A percentile compares a stretch with the other conserved stretches of the same genome.
Conservation (phyloP, 2,113 vertebrate genomes). For the Ondatra zibethicus region DNA sequence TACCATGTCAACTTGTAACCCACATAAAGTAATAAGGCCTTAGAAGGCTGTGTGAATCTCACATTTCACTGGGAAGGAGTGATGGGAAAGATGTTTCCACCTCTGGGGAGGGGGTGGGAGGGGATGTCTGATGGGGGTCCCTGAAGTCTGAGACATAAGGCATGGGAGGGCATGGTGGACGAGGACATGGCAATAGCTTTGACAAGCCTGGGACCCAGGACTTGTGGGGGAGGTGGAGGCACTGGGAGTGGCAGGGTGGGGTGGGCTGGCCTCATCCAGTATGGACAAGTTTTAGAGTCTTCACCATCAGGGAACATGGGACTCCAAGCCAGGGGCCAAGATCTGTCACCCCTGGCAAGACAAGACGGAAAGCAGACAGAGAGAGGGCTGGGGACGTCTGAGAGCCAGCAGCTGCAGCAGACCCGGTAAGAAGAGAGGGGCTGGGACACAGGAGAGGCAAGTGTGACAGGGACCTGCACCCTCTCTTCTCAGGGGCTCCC, state of each 20-base stretch:
- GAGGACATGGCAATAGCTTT: background rate
- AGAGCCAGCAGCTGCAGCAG: fast-evolving
- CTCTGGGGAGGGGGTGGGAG: background rate
- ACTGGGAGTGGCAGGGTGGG: fast-evolving
- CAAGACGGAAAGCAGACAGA: background rate
- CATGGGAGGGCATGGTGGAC: background rate
- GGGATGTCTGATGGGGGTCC: background rate
- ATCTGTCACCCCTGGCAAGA: background rate
- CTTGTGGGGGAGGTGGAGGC: fast-evolving
- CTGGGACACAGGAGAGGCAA: background rate
- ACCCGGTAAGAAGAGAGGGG: background rate
- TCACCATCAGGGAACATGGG: background rate
- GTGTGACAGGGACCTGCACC: background rate
- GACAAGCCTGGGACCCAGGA: background rate
- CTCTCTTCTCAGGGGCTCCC: background rate
- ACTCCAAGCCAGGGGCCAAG: background rate
- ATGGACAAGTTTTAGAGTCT: fast-evolving
- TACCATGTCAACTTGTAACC: background rate
- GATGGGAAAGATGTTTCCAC: background rate
- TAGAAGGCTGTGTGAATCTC: background rate
- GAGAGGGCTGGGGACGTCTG: background rate
- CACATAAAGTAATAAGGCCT: background rate
- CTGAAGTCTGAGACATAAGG: background rate
- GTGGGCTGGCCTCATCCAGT: fast-evolving
- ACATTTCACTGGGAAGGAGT: background rate